These are phyloP conservation scores for Leptarthrus brevirostris DNA, from an alignment of 2,888 invertebrate genomes.

Conservation along the genomic window DNA sequence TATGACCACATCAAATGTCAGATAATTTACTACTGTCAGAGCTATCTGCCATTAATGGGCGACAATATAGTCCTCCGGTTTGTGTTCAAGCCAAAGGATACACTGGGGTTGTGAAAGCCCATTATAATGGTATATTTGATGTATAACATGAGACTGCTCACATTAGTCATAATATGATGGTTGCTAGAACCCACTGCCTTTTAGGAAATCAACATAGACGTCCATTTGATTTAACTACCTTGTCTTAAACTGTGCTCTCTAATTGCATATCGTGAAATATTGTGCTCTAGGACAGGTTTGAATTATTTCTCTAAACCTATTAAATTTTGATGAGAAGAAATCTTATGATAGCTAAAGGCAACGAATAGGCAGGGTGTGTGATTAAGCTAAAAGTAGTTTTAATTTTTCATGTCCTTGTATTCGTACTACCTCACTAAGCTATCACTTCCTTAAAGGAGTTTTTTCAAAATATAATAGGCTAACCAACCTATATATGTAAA, in stretches of 20 bases:
- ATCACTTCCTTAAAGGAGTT: too few species aligned
- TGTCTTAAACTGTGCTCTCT: constrained; percentile 26
- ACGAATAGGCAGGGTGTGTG: too few species aligned
- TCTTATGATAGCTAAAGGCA: neutral
- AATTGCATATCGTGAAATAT: constrained; percentile 41
- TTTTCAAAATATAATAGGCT: too few species aligned
- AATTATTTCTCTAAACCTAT: neutral
- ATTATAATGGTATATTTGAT: constrained; percentile 27
- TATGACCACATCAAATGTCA: constrained; percentile 57
- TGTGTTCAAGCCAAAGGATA: neutral
- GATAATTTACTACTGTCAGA: constrained; percentile 56
- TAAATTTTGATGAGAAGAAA: neutral
- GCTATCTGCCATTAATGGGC: constrained; percentile 45
- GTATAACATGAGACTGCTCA: constrained; percentile 37
- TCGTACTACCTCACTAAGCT: too few species aligned
- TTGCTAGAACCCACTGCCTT: constrained; percentile 2
- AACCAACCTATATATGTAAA: too few species aligned
- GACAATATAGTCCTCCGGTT: constrained; percentile 36
- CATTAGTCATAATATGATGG: constrained; percentile 40
- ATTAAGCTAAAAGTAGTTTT: too few species aligned
- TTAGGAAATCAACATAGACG: constrained; percentile 30
- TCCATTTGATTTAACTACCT: constrained; percentile 44
- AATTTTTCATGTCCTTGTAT: too few species aligned
- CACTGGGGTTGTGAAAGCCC: constrained; percentile 34
- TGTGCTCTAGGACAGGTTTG: neutral